A percentile compares a stretch with the other conserved stretches of the same genome.
phyloP scores from a whole-genome alignment of 2,113 vertebrate genomes.

The Herpetotheres cachinnans region DNA sequence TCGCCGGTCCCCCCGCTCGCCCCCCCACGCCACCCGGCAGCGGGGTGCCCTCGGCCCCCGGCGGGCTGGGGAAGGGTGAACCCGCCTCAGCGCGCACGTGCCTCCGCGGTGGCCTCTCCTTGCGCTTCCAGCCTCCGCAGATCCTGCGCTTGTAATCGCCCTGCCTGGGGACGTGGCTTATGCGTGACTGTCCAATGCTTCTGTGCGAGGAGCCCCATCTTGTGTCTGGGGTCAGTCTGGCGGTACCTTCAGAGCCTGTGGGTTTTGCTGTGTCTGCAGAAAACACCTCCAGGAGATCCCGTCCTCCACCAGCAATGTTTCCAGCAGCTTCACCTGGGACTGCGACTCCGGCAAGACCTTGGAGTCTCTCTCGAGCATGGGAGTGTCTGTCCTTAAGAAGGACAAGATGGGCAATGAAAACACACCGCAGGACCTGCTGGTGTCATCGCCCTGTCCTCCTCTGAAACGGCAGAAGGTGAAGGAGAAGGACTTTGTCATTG shows the following conservation, averaged over 20 bases:
- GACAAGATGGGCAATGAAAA: slow-evolving; percentile 81
- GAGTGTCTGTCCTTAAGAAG: slow-evolving; percentile 64
- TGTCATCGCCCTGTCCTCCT: slow-evolving; percentile 59
- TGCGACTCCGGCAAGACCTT: slow-evolving; percentile 66
- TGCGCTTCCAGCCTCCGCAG: fast-evolving
- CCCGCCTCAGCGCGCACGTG: fast-evolving
- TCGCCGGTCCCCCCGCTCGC: fast-evolving
- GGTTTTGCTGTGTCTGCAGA: slow-evolving; percentile 30
- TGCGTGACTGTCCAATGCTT: not conserved
- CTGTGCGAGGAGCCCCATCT: not conserved
- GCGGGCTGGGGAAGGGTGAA: no score
- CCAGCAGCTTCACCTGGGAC: slow-evolving; percentile 50
- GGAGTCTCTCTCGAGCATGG: slow-evolving; percentile 65
- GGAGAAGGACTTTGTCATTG: slow-evolving; percentile 78
- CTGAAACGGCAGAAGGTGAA: slow-evolving; percentile 74
- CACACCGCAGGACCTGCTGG: slow-evolving; percentile 78
- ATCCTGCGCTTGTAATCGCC: fast-evolving
- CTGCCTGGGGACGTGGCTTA: fast-evolving
- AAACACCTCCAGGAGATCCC: slow-evolving; percentile 84
- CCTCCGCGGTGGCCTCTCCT: not conserved
- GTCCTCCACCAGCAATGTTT: slow-evolving; percentile 70
- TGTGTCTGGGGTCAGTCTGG: not conserved
- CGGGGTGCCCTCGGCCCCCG: fast-evolving
- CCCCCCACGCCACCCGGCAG: not conserved
- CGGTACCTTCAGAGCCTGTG: not conserved